phyloP scores from a whole-genome alignment of 92 coral and sea anemone genomes.

The Siderastrea siderea region DNA sequence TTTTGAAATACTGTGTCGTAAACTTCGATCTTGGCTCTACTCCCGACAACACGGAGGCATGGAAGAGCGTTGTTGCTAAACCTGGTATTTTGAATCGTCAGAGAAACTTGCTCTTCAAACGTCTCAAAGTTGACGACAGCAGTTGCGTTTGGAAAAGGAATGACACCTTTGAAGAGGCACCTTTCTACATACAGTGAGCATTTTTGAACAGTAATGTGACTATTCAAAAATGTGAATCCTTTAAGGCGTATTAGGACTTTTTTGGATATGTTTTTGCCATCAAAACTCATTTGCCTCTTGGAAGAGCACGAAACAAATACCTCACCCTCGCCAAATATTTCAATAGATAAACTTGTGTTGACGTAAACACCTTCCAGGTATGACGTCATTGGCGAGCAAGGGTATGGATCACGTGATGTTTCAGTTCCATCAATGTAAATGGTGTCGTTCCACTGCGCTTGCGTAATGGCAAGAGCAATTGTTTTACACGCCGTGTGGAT shows the following conservation, averaged over 20 bases:
- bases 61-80: slow-evolving; percentile 16
- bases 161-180: slow-evolving; percentile 6
- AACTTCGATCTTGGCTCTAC: not conserved
- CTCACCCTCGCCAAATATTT: not conserved
- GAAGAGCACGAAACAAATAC: slow-evolving; percentile 9
- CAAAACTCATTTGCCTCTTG: not conserved
- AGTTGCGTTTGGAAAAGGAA: slow-evolving; percentile 18
- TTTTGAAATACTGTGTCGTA: not conserved
- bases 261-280: slow-evolving; percentile 20
- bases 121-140: slow-evolving; percentile 17
- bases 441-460: slow-evolving; percentile 46
- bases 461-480: slow-evolving; percentile 14
- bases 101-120: not conserved
- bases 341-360: slow-evolving; percentile 16
- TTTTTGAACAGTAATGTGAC: not conserved
- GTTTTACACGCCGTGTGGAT: slow-evolving; percentile 19
- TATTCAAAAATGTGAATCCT: slow-evolving; percentile 12
- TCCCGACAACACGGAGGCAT: slow-evolving; percentile 13
- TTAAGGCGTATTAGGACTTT: not conserved
- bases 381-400: slow-evolving; percentile 24
- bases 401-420: slow-evolving; percentile 45
- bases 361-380: slow-evolving; percentile 12
- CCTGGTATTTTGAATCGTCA: not conserved
- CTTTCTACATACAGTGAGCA: not conserved
- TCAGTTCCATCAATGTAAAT: slow-evolving; percentile 41